These are phyloP conservation scores for Paramormyrops kingsleyae DNA, from an alignment of 2,113 vertebrate species.

Conservation along the genomic window DNA sequence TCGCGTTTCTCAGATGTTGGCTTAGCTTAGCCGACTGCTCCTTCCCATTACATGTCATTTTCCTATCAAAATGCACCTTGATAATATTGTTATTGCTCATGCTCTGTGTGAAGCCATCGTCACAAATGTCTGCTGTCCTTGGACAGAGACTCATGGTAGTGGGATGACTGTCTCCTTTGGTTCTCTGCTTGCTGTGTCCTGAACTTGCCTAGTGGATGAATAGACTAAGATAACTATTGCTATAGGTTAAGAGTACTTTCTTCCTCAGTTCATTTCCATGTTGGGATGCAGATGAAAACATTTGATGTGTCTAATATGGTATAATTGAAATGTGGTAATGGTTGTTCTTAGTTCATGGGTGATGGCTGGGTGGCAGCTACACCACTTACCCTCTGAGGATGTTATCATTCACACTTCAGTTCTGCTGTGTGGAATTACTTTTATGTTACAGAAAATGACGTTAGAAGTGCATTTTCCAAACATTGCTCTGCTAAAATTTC, in stretches of 20 bases:
- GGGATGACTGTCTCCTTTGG: slow-evolving; percentile 24
- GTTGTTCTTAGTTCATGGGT: neutral
- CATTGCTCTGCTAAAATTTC: neutral
- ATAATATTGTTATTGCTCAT: slow-evolving; percentile 5
- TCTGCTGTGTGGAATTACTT: neutral
- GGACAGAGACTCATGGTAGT: slow-evolving; percentile 16
- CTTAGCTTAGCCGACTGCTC: slow-evolving; percentile 19
- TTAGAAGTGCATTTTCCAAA: neutral
- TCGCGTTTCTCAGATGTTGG: slow-evolving; percentile 16
- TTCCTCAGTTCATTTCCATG: neutral
- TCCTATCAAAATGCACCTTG: slow-evolving; percentile 18
- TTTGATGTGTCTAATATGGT: neutral
- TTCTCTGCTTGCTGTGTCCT: neutral
- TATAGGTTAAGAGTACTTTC: neutral
- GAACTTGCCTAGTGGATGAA: neutral
- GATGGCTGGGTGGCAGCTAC: neutral
- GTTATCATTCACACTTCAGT: neutral
- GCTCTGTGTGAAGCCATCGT: slow-evolving; percentile 5
- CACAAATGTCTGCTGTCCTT: neutral
- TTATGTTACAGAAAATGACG: neutral
- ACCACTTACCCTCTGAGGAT: neutral
- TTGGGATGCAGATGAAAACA: neutral
- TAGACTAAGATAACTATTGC: neutral
- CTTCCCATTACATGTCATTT: slow-evolving; percentile 3
- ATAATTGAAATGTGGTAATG: neutral